phyloP scores from a whole-genome alignment of 2,113 vertebrate genomes.

The Mixornis gularis region DNA sequence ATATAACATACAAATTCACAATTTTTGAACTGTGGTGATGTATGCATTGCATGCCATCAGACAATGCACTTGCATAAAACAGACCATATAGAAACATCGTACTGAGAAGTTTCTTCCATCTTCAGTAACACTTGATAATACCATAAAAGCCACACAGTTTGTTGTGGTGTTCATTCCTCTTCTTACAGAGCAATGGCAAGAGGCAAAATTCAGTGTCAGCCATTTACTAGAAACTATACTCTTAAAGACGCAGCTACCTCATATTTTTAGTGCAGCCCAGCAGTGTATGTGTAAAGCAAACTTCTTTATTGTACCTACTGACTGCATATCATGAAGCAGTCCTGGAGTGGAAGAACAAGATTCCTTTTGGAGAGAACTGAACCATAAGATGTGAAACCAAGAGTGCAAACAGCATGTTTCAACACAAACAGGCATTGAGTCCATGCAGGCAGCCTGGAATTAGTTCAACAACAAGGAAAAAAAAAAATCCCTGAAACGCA shows the following conservation, averaged over 20 bases:
- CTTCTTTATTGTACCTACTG: not conserved
- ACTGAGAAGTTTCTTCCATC: not conserved
- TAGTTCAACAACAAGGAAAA: not conserved
- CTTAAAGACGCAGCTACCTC: not conserved
- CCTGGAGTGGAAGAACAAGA: not conserved
- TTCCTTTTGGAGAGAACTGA: not conserved
- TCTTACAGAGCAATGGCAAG: not conserved
- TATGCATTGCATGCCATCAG: not conserved
- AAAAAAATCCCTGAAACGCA: not conserved
- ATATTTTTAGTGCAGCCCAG: not conserved
- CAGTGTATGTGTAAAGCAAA: not conserved
- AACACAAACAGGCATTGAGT: not conserved
- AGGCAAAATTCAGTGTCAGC: not conserved
- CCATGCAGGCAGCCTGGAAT: not conserved
- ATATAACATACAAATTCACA: not conserved
- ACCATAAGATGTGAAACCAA: not conserved
- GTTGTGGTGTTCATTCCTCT: not conserved
- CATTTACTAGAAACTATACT: not conserved
- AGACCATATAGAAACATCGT: not conserved
- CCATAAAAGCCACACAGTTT: not conserved
- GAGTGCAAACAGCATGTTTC: not conserved
- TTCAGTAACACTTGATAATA: not conserved
- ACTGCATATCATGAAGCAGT: fast-evolving
- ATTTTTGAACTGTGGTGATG: not conserved
- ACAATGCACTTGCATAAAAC: not conserved